A percentile compares a stretch with the other conserved stretches of the same genome.
Conservation (phyloP, 2,888 invertebrate genomes). For the Urechis unicinctus region DNA sequence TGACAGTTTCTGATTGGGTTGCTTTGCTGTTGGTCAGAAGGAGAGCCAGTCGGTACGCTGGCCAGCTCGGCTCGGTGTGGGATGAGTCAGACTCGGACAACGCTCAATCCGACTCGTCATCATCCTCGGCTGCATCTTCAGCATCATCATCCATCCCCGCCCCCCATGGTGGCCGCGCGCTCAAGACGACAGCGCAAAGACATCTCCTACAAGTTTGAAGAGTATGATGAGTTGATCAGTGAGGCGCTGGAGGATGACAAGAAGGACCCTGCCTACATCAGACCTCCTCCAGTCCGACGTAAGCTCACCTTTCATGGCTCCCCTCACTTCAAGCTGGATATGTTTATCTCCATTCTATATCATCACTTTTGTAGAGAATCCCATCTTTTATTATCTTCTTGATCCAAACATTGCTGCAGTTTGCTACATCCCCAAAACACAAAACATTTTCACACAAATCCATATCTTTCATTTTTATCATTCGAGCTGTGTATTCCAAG, state of each 20-base stretch:
- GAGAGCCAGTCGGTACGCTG: background rate
- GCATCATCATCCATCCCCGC: background rate
- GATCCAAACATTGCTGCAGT: too few species aligned
- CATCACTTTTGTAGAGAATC: too few species aligned
- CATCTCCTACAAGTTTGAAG: slow-evolving; percentile 73
- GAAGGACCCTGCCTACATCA: slow-evolving; percentile 14
- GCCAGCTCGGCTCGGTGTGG: background rate
- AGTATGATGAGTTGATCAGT: slow-evolving; percentile 92
- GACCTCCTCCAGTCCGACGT: background rate
- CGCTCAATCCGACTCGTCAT: background rate
- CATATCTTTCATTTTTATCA: background rate
- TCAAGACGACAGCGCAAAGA: slow-evolving; percentile 70
- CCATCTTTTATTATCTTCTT: too few species aligned
- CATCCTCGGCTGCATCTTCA: background rate
- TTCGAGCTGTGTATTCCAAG: too few species aligned
- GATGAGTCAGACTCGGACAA: background rate
- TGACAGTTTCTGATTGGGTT: too few species aligned
- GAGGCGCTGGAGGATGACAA: slow-evolving; percentile 61
- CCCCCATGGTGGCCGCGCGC: slow-evolving; percentile 22
- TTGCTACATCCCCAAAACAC: too few species aligned
- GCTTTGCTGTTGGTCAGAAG: too few species aligned
- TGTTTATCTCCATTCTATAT: background rate
- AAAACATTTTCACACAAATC: too few species aligned
- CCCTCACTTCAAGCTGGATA: slow-evolving; percentile 4
- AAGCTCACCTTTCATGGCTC: background rate